These are phyloP conservation scores for Hippolais icterina DNA, from an alignment of 2,113 vertebrate genomes.

Conservation along the genomic window DNA sequence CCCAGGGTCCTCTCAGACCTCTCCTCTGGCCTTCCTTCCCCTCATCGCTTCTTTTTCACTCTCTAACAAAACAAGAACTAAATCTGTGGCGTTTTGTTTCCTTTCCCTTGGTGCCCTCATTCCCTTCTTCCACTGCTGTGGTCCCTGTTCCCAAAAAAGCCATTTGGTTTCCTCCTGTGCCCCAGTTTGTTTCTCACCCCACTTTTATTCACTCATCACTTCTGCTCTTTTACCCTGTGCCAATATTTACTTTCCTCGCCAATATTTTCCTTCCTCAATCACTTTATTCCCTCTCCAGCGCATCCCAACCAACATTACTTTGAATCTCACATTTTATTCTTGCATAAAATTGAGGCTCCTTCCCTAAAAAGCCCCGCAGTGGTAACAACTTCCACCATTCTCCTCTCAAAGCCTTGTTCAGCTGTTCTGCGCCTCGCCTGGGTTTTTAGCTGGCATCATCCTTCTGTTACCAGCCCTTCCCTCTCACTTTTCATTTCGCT, in stretches of 20 bases:
- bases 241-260: neutral
- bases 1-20: neutral
- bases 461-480: neutral
- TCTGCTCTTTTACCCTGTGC: neutral
- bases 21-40: neutral
- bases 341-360: neutral
- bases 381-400: neutral
- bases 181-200: neutral
- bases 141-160: neutral
- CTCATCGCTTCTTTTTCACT: neutral
- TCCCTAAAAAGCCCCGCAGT: neutral
- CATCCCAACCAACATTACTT: neutral
- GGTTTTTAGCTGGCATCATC: neutral
- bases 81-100: neutral
- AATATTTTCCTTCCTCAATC: neutral
- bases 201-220: neutral
- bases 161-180: neutral
- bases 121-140: neutral
- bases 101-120: neutral
- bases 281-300: neutral
- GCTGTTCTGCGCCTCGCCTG: neutral
- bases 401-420: neutral
- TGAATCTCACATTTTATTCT: neutral
- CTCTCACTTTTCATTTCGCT: neutral
- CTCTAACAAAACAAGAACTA: neutral